These are phyloP conservation scores for Drosophila kuntzei DNA, from an alignment of 2,888 invertebrate genomes.

Conservation along the genomic window DNA sequence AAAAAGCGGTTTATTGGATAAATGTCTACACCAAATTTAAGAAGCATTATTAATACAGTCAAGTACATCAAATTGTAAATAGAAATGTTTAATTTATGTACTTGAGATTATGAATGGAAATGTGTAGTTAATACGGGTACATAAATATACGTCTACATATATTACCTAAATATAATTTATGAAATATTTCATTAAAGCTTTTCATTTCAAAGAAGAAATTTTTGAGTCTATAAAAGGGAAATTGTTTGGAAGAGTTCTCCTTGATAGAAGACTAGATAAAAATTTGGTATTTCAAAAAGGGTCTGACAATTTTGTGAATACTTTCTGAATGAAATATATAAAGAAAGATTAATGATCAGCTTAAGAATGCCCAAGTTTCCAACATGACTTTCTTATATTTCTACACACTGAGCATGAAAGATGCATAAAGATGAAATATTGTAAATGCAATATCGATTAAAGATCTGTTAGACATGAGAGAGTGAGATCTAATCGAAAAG, in stretches of 20 bases:
- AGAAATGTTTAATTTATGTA: background rate
- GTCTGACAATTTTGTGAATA: background rate
- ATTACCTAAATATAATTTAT: too few species aligned
- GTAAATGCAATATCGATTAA: background rate
- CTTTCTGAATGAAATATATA: too few species aligned
- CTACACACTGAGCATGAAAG: background rate
- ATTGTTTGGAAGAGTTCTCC: too few species aligned
- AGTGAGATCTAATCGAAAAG: background rate
- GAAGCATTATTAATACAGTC: background rate
- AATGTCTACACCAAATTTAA: background rate
- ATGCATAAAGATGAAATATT: background rate
- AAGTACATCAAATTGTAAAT: background rate
- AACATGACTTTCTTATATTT: background rate
- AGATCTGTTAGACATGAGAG: background rate
- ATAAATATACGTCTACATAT: too few species aligned
- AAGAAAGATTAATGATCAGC: background rate
- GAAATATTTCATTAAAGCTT: too few species aligned
- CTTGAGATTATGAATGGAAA: background rate
- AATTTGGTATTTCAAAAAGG: too few species aligned
- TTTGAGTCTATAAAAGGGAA: too few species aligned
- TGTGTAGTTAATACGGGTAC: too few species aligned
- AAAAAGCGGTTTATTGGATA: conserved; percentile 10
- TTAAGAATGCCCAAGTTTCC: background rate
- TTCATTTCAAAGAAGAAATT: too few species aligned
- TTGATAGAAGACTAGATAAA: too few species aligned